Percentiles rank a stretch among this genome's conserved stretches.
These are phyloP conservation scores for Synergus gifuensis DNA, from an alignment of 2,888 invertebrate genomes.

Conservation along the genomic window DNA sequence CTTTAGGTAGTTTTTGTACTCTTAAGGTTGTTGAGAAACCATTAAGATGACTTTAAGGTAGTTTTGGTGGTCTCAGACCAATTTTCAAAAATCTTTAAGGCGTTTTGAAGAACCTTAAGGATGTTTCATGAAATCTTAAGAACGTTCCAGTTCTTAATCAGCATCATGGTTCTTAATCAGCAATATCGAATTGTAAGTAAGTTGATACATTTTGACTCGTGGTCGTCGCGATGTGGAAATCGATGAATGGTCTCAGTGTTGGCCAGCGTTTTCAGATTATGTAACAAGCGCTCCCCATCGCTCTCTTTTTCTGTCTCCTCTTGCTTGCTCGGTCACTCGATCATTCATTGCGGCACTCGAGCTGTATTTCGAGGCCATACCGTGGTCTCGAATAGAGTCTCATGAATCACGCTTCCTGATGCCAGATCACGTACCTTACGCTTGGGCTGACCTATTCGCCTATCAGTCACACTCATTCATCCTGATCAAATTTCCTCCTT, in stretches of 20 bases:
- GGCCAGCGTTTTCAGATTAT: constrained; percentile 52
- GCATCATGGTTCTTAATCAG: background rate
- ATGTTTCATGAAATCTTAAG: background rate
- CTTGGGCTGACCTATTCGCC: constrained; percentile 47
- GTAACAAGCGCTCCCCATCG: constrained; percentile 46
- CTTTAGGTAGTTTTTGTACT: too few relatives aligned
- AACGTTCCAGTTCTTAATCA: background rate
- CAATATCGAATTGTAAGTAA: constrained; percentile 9
- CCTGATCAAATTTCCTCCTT: constrained; percentile 38
- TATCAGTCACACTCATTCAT: constrained; percentile 52
- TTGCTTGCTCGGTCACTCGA: constrained; percentile 55
- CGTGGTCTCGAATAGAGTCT: constrained; percentile 60
- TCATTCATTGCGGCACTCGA: constrained; percentile 59
- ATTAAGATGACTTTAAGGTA: too few relatives aligned
- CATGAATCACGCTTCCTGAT: constrained; percentile 55
- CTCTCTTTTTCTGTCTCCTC: constrained; percentile 46
- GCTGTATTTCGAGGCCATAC: constrained; percentile 59
- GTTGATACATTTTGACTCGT: constrained; percentile 12
- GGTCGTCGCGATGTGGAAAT: constrained; percentile 46
- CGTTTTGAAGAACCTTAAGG: background rate
- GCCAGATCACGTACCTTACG: constrained; percentile 53
- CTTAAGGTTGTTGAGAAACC: too few relatives aligned
- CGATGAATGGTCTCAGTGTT: constrained; percentile 52
- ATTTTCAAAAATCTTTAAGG: background rate
- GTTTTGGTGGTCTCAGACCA: too few relatives aligned